Conservation (phyloP, 2,113 vertebrate species). For the Lampris incognitus region DNA sequence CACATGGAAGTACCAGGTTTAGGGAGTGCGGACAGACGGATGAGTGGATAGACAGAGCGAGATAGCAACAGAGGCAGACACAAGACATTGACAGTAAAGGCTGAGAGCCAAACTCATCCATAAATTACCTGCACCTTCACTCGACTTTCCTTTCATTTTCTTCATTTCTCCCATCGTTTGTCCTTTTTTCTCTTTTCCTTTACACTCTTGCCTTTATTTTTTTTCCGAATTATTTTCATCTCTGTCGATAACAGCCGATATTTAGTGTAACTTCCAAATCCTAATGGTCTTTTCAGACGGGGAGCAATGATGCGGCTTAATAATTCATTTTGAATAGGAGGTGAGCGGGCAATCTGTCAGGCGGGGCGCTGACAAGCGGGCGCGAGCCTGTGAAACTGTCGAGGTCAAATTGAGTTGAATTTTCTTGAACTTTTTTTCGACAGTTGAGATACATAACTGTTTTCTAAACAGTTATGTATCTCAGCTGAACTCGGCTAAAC, state of each 20-base stretch:
- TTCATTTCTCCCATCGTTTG: no score
- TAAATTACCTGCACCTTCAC: background rate
- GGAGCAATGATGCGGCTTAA: no score
- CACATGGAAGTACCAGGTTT: no score
- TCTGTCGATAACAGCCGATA: conserved; percentile 54
- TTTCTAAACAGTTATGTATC: no score
- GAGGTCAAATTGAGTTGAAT: no score
- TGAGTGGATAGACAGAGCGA: background rate
- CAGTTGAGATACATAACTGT: no score
- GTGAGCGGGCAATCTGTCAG: no score
- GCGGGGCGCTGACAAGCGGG: no score
- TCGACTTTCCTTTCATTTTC: background rate
- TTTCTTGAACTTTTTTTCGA: no score
- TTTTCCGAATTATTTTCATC: conserved; percentile 21
- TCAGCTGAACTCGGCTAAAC: no score
- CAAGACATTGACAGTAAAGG: background rate
- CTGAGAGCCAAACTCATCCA: background rate
- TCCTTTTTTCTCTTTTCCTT: conserved; percentile 1
- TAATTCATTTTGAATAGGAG: no score
- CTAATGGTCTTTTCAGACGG: conserved; percentile 1
- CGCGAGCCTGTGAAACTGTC: no score
- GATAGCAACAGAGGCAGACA: background rate
- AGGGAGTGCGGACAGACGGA: background rate
- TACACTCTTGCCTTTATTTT: background rate
- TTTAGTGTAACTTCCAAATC: conserved; percentile 49